phyloP scores from a whole-genome alignment of 1,140 invertebrate species.

The Oncopodura yosiiana region DNA sequence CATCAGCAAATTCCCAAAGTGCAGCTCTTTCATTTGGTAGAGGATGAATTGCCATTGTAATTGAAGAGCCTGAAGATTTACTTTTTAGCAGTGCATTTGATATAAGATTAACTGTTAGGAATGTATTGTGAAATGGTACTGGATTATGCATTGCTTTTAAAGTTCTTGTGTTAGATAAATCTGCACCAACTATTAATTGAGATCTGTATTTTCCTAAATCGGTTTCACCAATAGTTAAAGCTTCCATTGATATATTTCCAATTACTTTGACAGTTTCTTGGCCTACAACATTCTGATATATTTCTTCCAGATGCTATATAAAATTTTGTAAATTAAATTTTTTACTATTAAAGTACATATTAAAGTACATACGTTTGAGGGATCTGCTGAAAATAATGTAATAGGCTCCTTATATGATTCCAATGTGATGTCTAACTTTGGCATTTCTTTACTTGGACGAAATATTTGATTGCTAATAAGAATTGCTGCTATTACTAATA shows the following conservation, averaged over 20 bases:
- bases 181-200: conserved; percentile 18
- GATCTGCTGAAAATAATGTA: not conserved
- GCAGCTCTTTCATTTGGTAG: conserved; percentile 44
- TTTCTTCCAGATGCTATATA: not conserved
- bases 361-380: not conserved
- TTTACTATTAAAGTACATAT: not conserved
- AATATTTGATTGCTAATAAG: conserved; percentile 1
- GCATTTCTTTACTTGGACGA: not conserved
- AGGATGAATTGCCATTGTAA: conserved; percentile 54
- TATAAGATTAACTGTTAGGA: conserved; percentile 49
- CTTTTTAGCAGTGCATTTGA: conserved; percentile 48
- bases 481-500: conserved; percentile 14
- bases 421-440: not conserved
- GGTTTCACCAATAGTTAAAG: not conserved
- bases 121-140: conserved; percentile 54
- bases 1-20: conserved; percentile 39
- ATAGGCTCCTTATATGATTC: not conserved
- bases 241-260: not conserved
- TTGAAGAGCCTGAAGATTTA: conserved; percentile 40
- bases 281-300: not conserved
- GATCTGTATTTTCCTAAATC: conserved; percentile 15
- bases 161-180: conserved; percentile 1
- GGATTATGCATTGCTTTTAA: conserved; percentile 42
- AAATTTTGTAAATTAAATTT: not conserved
- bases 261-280: not conserved